Conservation (phyloP, 2,888 invertebrate species). For the Lithosia quadra region DNA sequence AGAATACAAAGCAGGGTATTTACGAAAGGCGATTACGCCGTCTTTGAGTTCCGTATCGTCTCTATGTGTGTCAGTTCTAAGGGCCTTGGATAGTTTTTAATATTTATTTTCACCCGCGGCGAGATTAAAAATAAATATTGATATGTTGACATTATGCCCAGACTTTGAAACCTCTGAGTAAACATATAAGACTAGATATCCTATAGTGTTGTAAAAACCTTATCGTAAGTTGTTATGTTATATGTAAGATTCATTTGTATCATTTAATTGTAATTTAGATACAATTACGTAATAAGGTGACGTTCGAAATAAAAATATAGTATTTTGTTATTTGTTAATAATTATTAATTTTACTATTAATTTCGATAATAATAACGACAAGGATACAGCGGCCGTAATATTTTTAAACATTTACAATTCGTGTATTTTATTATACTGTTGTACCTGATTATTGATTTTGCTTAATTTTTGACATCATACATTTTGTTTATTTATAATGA, state of each 20-base stretch:
- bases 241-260: slow-evolving; percentile 36
- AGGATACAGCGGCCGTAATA: slow-evolving; percentile 43
- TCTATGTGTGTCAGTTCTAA: neutral
- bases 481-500: slow-evolving; percentile 32
- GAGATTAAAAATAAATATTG: slow-evolving; percentile 19
- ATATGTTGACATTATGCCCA: slow-evolving; percentile 25
- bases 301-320: slow-evolving; percentile 29
- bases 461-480: slow-evolving; percentile 33
- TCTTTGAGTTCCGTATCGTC: neutral
- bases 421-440: slow-evolving; percentile 35
- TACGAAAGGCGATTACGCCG: neutral
- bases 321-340: slow-evolving; percentile 10
- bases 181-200: slow-evolving; percentile 47
- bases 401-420: slow-evolving; percentile 27
- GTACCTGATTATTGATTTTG: slow-evolving; percentile 52
- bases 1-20: neutral
- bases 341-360: neutral
- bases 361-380: slow-evolving; percentile 25
- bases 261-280: slow-evolving; percentile 32
- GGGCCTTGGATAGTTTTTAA: slow-evolving; percentile 6
- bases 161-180: slow-evolving; percentile 27
- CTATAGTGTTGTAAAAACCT: slow-evolving; percentile 42
- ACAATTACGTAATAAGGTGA: slow-evolving; percentile 44
- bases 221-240: slow-evolving; percentile 39
- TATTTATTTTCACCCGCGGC: slow-evolving; percentile 6